These are phyloP conservation scores for Malurus splendens DNA, from an alignment of 2,797 vertebrate species.

Conservation along the genomic window DNA sequence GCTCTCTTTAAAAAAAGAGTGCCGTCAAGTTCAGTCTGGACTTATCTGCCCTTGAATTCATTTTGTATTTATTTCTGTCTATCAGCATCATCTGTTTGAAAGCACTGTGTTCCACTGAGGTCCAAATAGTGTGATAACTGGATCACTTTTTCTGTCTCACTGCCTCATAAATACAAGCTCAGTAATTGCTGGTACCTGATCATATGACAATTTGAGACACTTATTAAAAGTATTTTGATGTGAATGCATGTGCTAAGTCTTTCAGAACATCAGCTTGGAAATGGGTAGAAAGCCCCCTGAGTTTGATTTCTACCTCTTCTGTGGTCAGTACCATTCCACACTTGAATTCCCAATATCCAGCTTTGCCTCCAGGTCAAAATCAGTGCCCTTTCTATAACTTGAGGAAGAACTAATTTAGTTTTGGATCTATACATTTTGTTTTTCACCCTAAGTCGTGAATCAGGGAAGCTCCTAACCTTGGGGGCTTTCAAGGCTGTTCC, in stretches of 20 bases:
- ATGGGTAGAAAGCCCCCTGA: background rate
- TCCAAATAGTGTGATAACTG: background rate
- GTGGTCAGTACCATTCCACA: background rate
- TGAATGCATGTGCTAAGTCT: background rate
- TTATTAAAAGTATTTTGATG: background rate
- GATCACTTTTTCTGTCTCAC: background rate
- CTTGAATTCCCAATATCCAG: background rate
- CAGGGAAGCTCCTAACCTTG: background rate
- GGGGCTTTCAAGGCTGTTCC: background rate
- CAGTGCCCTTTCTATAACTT: background rate
- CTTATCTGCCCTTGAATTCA: background rate
- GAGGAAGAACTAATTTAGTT: background rate
- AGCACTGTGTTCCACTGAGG: background rate
- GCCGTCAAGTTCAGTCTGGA: background rate
- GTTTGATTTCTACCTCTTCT: background rate
- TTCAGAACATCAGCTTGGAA: background rate
- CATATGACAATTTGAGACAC: background rate
- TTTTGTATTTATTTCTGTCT: conserved; percentile 5
- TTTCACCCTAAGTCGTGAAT: background rate
- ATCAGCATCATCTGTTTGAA: background rate
- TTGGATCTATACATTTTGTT: background rate
- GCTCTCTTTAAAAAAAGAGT: background rate
- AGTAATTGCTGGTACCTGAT: background rate
- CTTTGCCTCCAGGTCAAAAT: background rate
- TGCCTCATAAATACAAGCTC: background rate